Evolutionary conservation across 2,888 invertebrate genomes (phyloP).

Genomic region (Hirtodrosophila histrioides): DNA sequence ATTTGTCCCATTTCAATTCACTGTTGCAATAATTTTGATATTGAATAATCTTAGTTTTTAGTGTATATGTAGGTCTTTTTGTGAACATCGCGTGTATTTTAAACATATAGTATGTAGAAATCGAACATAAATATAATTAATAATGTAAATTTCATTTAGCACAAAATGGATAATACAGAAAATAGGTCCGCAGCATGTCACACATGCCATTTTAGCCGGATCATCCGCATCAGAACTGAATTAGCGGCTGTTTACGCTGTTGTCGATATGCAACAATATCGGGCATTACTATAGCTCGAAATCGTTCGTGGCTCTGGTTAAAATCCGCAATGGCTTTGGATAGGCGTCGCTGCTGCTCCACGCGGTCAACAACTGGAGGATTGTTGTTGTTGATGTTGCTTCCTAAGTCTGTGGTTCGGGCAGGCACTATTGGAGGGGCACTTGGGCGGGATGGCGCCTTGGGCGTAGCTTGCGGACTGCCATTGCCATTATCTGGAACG

Average conservation of each 20-base stretch:
- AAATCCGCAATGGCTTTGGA: slow-evolving; percentile 60
- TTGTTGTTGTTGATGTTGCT: slow-evolving; percentile 42
- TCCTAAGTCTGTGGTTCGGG: slow-evolving; percentile 48
- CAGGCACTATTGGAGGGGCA: slow-evolving; percentile 10
- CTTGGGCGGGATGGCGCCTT: slow-evolving; percentile 16
- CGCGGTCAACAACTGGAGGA: slow-evolving; percentile 11
- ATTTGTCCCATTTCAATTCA: too few relatives aligned
- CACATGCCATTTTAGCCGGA: background rate
- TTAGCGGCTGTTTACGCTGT: slow-evolving; percentile 77
- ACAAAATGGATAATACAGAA: slow-evolving; percentile 43
- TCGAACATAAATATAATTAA: slow-evolving; percentile 44
- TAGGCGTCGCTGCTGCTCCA: slow-evolving; percentile 43
- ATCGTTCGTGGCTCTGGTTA: slow-evolving; percentile 74
- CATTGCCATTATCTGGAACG: slow-evolving; percentile 68
- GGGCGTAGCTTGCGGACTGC: slow-evolving; percentile 46
- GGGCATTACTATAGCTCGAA: slow-evolving; percentile 75
- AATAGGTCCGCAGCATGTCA: slow-evolving; percentile 1
- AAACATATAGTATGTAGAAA: slow-evolving; percentile 26
- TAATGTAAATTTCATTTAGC: slow-evolving; percentile 47
- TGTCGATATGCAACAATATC: slow-evolving; percentile 77
- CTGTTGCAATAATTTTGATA: too few relatives aligned
- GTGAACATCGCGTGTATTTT: slow-evolving; percentile 21
- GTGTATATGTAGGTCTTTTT: slow-evolving; percentile 14
- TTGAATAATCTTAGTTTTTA: background rate
- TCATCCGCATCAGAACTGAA: slow-evolving; percentile 75